Evolutionary conservation across 2,888 invertebrate species (phyloP).

Genomic region (Sphaerophoria taeniata): DNA sequence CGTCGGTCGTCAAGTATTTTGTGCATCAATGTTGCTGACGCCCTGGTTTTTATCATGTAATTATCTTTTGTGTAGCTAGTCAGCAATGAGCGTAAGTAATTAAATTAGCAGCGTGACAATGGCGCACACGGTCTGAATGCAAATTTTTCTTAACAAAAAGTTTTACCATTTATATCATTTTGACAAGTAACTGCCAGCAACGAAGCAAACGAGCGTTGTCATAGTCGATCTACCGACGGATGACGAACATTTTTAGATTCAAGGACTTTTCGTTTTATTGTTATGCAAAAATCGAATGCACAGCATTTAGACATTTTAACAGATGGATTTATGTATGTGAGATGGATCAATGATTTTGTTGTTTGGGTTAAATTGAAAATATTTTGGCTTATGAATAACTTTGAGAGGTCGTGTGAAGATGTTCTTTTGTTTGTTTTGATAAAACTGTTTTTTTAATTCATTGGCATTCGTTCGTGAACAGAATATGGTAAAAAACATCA

Average conservation of each 20-base stretch:
- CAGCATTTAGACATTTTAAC: neutral
- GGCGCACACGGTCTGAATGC: constrained; percentile 35
- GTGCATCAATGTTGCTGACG: constrained; percentile 55
- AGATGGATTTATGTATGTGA: neutral
- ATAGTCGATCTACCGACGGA: constrained; percentile 38
- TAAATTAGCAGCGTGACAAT: constrained; percentile 79
- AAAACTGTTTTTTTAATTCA: no score
- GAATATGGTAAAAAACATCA: no score
- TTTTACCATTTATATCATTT: constrained; percentile 34
- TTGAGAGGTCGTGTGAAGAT: neutral
- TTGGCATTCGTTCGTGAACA: no score
- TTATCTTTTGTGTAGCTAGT: constrained; percentile 73
- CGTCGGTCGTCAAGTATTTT: no score
- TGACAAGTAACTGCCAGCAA: constrained; percentile 3
- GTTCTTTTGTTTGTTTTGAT: constrained; percentile 5
- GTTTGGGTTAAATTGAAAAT: constrained; percentile 28
- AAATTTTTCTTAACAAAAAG: constrained; percentile 31
- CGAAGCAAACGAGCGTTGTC: constrained; percentile 13
- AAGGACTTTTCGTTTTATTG: constrained; percentile 17
- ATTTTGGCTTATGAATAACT: constrained; percentile 8
- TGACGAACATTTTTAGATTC: neutral
- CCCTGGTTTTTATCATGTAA: constrained; percentile 73
- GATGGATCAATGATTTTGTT: constrained; percentile 13
- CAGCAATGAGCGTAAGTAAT: constrained; percentile 82
- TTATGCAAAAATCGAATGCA: constrained; percentile 58